Evolutionary conservation across 2,888 invertebrate species (phyloP).

Genomic region (Trichacis sp.): DNA sequence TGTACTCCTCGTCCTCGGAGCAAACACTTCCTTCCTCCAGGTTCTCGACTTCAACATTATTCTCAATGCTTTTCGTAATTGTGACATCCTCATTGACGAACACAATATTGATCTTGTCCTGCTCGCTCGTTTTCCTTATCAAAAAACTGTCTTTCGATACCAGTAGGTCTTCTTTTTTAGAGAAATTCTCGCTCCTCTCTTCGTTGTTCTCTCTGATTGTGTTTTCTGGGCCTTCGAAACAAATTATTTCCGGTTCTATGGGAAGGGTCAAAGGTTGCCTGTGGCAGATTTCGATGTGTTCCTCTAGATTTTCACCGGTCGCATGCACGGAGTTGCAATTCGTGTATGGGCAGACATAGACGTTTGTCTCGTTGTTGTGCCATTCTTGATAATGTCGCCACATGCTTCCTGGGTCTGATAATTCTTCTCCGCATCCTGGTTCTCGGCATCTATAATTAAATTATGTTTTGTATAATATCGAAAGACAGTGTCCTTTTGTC

Average conservation of each 20-base stretch:
- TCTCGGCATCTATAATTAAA: slow-evolving; percentile 66
- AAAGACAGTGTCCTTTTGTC: no score
- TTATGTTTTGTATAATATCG: no score
- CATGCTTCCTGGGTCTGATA: slow-evolving; percentile 67
- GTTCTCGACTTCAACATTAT: slow-evolving; percentile 62
- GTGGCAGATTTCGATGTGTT: slow-evolving; percentile 64
- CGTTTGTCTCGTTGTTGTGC: slow-evolving; percentile 64
- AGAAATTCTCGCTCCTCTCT: slow-evolving; percentile 49
- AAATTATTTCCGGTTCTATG: slow-evolving; percentile 65
- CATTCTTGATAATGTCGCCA: slow-evolving; percentile 67
- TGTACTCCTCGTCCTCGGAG: slow-evolving; percentile 66
- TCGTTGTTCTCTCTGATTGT: slow-evolving; percentile 57
- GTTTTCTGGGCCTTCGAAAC: slow-evolving; percentile 62
- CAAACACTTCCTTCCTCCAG: slow-evolving; percentile 59
- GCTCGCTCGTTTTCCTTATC: slow-evolving; percentile 50
- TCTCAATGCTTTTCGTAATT: slow-evolving; percentile 60
- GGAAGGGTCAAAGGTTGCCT: slow-evolving; percentile 61
- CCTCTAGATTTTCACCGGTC: slow-evolving; percentile 60
- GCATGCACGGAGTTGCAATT: slow-evolving; percentile 61
- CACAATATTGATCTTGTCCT: slow-evolving; percentile 54
- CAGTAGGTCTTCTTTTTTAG: slow-evolving; percentile 54
- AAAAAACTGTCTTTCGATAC: slow-evolving; percentile 60
- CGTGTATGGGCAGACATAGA: slow-evolving; percentile 64
- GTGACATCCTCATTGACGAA: slow-evolving; percentile 62
- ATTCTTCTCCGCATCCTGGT: slow-evolving; percentile 65